Conservation (phyloP, 2,113 vertebrate species). For the Pelvicachromis taeniatus region DNA sequence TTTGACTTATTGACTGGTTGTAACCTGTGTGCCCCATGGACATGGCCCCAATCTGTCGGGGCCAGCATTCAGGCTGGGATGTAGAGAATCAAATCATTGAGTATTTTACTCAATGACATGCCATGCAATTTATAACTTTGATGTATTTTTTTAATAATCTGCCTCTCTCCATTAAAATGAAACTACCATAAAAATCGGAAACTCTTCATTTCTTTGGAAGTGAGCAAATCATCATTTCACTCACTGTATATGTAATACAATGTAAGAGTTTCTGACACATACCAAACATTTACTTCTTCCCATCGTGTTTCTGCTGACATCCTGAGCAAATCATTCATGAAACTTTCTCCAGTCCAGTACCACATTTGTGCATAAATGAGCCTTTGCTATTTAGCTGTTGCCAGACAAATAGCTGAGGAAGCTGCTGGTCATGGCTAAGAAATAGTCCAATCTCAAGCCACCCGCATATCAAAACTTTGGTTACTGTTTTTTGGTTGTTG, state of each 20-base stretch:
- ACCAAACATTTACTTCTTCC: not conserved
- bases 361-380: not conserved
- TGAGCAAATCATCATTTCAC: not conserved
- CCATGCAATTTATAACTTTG: not conserved
- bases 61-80: not conserved
- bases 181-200: not conserved
- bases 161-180: not conserved
- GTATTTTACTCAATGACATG: not conserved
- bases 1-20: too few species aligned
- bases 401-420: not conserved
- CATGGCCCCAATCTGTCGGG: not conserved
- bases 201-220: not conserved
- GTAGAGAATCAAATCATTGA: not conserved
- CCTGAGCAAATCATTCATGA: not conserved
- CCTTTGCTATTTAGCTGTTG: not conserved
- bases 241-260: not conserved
- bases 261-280: not conserved
- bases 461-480: not conserved
- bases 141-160: not conserved
- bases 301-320: not conserved
- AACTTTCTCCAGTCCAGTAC: not conserved
- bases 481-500: not conserved
- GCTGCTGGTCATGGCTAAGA: not conserved
- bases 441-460: not conserved
- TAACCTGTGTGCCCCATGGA: not conserved